Percentiles rank a stretch among this genome's conserved stretches.
Evolutionary conservation across 1,140 invertebrate genomes (phyloP).

Genomic region (Parapsyche elsis): DNA sequence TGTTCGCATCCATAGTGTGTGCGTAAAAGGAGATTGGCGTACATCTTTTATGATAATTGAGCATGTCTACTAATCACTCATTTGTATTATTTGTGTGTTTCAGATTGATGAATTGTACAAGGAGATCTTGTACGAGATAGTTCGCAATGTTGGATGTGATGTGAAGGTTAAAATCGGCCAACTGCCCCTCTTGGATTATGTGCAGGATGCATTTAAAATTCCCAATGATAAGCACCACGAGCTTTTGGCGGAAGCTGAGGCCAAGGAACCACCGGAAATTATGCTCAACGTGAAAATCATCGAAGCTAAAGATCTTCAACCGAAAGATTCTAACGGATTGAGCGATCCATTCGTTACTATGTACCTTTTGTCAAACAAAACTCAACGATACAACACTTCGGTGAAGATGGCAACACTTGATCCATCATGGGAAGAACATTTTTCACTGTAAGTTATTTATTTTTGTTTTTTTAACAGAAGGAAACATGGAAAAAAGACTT

Average conservation of each 20-base stretch:
- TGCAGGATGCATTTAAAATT: slow-evolving; percentile 90
- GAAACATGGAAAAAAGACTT: not conserved
- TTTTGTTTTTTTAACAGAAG: not conserved
- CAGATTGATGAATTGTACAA: slow-evolving; percentile 92
- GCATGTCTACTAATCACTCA: not conserved
- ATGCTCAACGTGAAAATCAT: slow-evolving; percentile 93
- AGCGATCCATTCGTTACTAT: slow-evolving; percentile 95
- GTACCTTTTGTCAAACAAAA: slow-evolving; percentile 79
- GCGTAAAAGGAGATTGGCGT: too few relatives aligned
- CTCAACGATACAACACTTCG: slow-evolving; percentile 86
- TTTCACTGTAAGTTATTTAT: slow-evolving; percentile 86
- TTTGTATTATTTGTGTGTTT: slow-evolving; percentile 55
- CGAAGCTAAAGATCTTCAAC: slow-evolving; percentile 90
- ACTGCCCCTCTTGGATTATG: slow-evolving; percentile 80
- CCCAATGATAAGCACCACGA: slow-evolving; percentile 78
- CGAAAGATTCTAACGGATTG: slow-evolving; percentile 95
- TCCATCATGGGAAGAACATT: slow-evolving; percentile 97
- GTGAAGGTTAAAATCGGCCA: slow-evolving; percentile 75
- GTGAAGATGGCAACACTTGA: slow-evolving; percentile 90
- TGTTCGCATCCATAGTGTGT: too few relatives aligned
- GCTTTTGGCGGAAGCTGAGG: slow-evolving; percentile 74
- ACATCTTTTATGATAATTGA: too few relatives aligned
- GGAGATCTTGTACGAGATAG: slow-evolving; percentile 91
- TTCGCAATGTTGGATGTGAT: slow-evolving; percentile 89
- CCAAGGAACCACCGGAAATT: slow-evolving; percentile 89